Base-by-base conservation (phyloP, 2,797 vertebrate species). In the Luscinia megarhynchos region DNA sequence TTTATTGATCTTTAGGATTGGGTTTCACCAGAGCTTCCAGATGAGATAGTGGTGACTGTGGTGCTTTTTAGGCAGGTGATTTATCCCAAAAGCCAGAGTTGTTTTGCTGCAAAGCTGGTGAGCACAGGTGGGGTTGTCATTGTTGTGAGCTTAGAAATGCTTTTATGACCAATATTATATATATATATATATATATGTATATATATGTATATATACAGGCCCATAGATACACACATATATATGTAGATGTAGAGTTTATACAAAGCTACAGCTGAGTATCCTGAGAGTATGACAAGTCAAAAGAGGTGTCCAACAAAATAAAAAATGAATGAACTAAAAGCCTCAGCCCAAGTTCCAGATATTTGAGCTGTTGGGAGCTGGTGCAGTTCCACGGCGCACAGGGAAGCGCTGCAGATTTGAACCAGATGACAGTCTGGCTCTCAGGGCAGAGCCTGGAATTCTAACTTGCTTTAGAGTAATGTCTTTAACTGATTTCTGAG, bases 401-500 rank as follows among this genome's bases (percentile, higher is more conserved):
- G 91, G 82, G 95, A 89, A 95, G 83, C 15, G 30, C 85, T 0
- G 53, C 88, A 94, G 93, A 94, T 96, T 94, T 69, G 93, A 96
- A 96, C 91, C 96, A 97, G 94, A 96, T 96, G 96, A 87, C 10
- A 7, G 34, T 70, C 95, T 96, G 96, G 87, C 83, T 73, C 93
- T 50, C 70, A 2, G 41, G 29, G 45, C 59, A 46, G 48, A 32
- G 21, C 86, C 89, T 95, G 91, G 73, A 82, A 70, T 94, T 90
- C 32, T 29, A 66, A 64, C 29, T 69, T 54, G 85, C 77, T 81
- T 84, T 50, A 50, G 27, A 67, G 58, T 9, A 58, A 59, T 69
- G 85, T 6, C 70, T 89, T 53, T n/a, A 70, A 68, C 38, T 46
- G 82, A 89, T 86, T 89, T 85, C 94, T 84, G 73, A 66, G 88